Evolutionary conservation across 1,140 invertebrate species (phyloP), one percentile per base, ranked within the genome.

Genomic region (Bombyx mandarina): DNA sequence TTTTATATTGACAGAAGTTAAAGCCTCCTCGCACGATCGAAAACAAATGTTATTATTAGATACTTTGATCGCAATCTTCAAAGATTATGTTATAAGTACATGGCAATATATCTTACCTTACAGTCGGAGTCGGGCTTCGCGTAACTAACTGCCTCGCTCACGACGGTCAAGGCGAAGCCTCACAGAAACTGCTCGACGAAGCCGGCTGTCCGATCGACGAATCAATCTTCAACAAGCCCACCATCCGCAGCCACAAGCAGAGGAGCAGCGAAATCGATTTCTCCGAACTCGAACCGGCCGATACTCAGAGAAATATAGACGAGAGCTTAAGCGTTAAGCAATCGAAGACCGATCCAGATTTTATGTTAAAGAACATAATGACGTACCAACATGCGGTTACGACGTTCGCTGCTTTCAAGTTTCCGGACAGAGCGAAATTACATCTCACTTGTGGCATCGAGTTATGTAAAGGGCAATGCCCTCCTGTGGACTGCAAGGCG

Each of bases 331-430:
- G 67, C n/a, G 60, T 76, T 2, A 82, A 78, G 69, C 61, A 66
- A 9, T 52, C 67, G 6, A 79, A 69, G 63, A 69, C 68, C 12
- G 82, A 80, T 56, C 75, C 79, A 8, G 79, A 86, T 2, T 66
- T 76, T 48, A 71, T 79, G 55, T 79, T 82, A 42, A 87, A 83
- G 62, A 81, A 86, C 59, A 83, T 90, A 8, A 90, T 90, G 89
- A 85, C 86, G 5, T 90, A 90, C 57, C 89, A 90, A 70, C 89
- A 91, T 58, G 90, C 90, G 44, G 82, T 88, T 10, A 90, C 93
- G 0, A 91, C 90, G 43, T 95, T 95, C 84, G 90, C 92, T 8
- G 93, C 93, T 6, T 95, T 95, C 67, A 94, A 94, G 71, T 95
- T 95, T 84, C 93, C 93, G 10, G 93, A 94, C 67, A 85, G 93